A percentile compares a stretch with the other conserved stretches of the same genome.
Evolutionary conservation across 2,888 invertebrate species (phyloP).

Genomic region (Palloptera scutellata): DNA sequence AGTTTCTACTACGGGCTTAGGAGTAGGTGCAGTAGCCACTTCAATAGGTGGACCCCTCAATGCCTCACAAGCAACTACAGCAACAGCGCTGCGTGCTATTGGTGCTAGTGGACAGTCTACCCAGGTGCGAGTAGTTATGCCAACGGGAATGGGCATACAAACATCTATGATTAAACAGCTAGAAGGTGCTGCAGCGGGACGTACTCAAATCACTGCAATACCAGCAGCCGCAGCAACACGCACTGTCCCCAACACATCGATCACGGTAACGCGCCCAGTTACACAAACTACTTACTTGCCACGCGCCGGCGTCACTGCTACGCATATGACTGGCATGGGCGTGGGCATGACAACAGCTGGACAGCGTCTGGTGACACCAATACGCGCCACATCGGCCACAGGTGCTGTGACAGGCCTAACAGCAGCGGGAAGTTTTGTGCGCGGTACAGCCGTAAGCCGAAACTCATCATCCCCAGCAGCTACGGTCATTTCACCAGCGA

Average conservation of each 20-base stretch:
- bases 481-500: conserved; percentile 61
- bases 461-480: conserved; percentile 58
- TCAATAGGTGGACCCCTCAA: conserved; percentile 49
- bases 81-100: conserved; percentile 56
- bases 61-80: conserved; percentile 52
- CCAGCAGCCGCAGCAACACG: conserved; percentile 52
- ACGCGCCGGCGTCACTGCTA: conserved; percentile 59
- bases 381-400: conserved; percentile 50
- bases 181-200: conserved; percentile 53
- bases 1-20: conserved; percentile 47
- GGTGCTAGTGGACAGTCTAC: conserved; percentile 60
- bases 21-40: conserved; percentile 42
- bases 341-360: conserved; percentile 46
- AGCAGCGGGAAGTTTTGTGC: conserved; percentile 56
- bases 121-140: conserved; percentile 61
- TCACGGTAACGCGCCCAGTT: conserved; percentile 62
- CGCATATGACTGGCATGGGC: conserved; percentile 54
- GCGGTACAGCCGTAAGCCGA: conserved; percentile 52
- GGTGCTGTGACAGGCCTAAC: conserved; percentile 52
- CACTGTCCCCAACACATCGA: conserved; percentile 63
- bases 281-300: conserved; percentile 62
- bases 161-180: conserved; percentile 68
- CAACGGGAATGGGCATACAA: conserved; percentile 61
- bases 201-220: conserved; percentile 63
- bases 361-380: conserved; percentile 58